These are phyloP conservation scores for Noctua pronuba DNA, from an alignment of 2,888 invertebrate species.

Conservation along the genomic window DNA sequence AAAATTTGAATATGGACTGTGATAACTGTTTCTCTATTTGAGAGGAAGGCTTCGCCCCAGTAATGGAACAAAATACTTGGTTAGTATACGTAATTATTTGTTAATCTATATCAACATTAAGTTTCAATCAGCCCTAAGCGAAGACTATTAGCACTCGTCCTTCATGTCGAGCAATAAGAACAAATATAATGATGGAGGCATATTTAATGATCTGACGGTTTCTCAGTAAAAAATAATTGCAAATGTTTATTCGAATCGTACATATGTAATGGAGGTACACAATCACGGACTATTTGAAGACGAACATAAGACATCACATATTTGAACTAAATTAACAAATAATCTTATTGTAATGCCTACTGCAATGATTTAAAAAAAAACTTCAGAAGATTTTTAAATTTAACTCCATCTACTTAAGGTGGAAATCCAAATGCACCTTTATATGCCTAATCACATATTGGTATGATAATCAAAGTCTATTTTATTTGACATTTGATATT, in stretches of 20 bases:
- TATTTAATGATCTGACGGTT: slow-evolving; percentile 49
- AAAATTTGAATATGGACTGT: too few relatives aligned
- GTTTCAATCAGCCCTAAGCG: slow-evolving; percentile 1
- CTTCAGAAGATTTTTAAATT: slow-evolving; percentile 14
- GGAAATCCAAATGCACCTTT: not conserved
- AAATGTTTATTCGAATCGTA: slow-evolving; percentile 55
- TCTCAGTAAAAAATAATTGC: slow-evolving; percentile 53
- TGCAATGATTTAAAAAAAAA: not conserved
- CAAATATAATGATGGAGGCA: slow-evolving; percentile 40
- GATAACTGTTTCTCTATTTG: not conserved
- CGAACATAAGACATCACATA: slow-evolving; percentile 38
- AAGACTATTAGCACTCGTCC: slow-evolving; percentile 20
- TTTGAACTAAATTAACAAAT: slow-evolving; percentile 58
- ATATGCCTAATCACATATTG: slow-evolving; percentile 26
- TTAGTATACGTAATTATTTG: not conserved
- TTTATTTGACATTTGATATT: slow-evolving; percentile 65
- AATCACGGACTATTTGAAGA: slow-evolving; percentile 54
- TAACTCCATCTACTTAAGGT: accelerated
- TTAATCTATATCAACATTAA: slow-evolving; percentile 5
- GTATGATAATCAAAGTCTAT: slow-evolving; percentile 48
- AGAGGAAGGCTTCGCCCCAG: not conserved
- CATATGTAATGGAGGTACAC: slow-evolving; percentile 43
- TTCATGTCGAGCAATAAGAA: slow-evolving; percentile 37
- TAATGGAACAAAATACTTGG: not conserved
- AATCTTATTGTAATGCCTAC: slow-evolving; percentile 43